Percentiles rank a stretch among this genome's conserved stretches.
Evolutionary conservation across 2,888 invertebrate genomes (phyloP).

Genomic region (Nomada hirtipes): DNA sequence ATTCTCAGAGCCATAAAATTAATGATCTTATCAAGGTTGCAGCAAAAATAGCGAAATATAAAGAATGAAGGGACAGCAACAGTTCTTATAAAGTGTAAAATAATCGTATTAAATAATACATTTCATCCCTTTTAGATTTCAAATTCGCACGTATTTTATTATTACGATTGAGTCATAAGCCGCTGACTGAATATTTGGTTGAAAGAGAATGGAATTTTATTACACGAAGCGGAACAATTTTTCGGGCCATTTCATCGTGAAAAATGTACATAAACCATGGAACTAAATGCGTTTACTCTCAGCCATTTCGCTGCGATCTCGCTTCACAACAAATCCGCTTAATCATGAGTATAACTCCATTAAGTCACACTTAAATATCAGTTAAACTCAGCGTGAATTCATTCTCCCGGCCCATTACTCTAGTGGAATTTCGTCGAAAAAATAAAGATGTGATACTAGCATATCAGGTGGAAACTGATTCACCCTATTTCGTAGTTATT

Average conservation of each 20-base stretch:
- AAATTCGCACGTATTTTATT: background rate
- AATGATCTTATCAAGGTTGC: too few relatives aligned
- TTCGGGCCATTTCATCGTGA: conserved; percentile 5
- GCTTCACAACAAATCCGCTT: conserved; percentile 29
- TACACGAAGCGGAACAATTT: conserved; percentile 23
- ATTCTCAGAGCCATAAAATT: too few relatives aligned
- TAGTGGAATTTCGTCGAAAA: conserved; percentile 1
- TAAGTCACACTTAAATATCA: conserved; percentile 55
- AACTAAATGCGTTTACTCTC: conserved; percentile 26
- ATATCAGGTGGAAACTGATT: conserved; percentile 20
- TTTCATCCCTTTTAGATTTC: background rate
- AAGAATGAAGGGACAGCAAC: too few relatives aligned
- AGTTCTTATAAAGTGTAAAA: too few relatives aligned
- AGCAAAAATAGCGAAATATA: too few relatives aligned
- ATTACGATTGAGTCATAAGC: background rate
- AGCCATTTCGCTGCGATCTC: conserved; percentile 9
- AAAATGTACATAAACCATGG: conserved; percentile 10
- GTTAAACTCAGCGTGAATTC: conserved; percentile 46
- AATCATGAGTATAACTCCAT: conserved; percentile 51
- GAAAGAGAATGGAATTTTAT: conserved; percentile 13
- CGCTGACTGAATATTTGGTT: background rate
- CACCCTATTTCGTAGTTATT: background rate
- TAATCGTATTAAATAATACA: too few relatives aligned
- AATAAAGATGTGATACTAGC: conserved; percentile 24
- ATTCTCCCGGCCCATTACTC: conserved; percentile 38